Conservation (phyloP, 2,113 vertebrate genomes). For the Pycnonotus jocosus region DNA sequence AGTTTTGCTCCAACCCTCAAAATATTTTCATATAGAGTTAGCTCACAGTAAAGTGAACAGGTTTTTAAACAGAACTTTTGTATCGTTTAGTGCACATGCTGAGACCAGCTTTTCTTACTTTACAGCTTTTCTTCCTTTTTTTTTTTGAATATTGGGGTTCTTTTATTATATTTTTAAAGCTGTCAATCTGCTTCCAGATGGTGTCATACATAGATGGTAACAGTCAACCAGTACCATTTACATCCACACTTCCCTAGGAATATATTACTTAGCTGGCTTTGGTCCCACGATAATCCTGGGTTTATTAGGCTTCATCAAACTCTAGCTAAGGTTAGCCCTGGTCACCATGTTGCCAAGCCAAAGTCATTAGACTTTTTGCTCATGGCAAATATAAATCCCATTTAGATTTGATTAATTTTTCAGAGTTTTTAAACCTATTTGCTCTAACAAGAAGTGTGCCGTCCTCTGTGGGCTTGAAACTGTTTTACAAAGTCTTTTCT, state of each 20-base stretch:
- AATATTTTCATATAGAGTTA: not conserved
- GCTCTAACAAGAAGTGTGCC: not conserved
- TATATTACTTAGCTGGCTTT: not conserved
- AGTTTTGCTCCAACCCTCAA: not conserved
- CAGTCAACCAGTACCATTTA: not conserved
- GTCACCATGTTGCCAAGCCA: not conserved
- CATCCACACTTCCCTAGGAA: not conserved
- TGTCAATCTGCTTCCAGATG: not conserved
- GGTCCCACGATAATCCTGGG: not conserved
- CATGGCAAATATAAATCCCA: not conserved
- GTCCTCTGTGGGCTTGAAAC: not conserved
- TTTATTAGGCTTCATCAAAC: not conserved
- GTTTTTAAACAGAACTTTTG: not conserved
- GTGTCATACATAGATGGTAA: not conserved
- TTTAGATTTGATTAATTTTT: not conserved
- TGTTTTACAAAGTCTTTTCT: not conserved
- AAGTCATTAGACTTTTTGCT: not conserved
- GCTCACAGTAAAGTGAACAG: not conserved
- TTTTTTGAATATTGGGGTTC: not conserved
- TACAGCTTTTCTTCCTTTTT: not conserved
- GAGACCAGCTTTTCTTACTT: not conserved
- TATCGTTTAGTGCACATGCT: not conserved
- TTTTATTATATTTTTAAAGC: not conserved
- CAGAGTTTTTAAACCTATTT: not conserved
- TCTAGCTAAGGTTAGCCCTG: not conserved